A percentile compares a stretch with the other conserved stretches of the same genome.
Conservation (phyloP, 2,797 vertebrate species). For the Pangasius larnaudii region DNA sequence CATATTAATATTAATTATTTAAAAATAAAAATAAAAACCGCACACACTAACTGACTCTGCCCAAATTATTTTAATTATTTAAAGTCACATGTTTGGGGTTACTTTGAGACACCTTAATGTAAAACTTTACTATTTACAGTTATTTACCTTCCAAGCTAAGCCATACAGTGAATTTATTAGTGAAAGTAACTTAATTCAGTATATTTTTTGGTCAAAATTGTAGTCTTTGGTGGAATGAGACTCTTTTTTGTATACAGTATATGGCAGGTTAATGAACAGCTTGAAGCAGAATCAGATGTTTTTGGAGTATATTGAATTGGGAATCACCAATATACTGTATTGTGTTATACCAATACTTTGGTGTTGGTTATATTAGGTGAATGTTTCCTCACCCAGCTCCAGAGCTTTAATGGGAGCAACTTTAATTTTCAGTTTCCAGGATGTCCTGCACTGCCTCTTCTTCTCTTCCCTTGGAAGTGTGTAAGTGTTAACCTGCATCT, state of each 20-base stretch:
- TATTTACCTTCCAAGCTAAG: neutral
- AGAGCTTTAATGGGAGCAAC: slow-evolving; percentile 68
- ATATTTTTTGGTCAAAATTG: neutral
- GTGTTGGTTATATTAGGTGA: slow-evolving; percentile 64
- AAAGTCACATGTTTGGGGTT: neutral
- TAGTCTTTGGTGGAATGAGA: neutral
- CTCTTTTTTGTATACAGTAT: neutral
- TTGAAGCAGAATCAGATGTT: neutral
- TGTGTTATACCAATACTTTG: neutral
- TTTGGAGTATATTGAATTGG: neutral
- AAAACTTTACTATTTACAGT: neutral
- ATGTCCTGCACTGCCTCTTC: slow-evolving; percentile 63
- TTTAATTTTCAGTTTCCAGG: slow-evolving; percentile 71
- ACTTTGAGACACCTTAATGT: neutral
- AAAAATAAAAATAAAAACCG: too few relatives aligned
- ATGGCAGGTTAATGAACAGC: neutral
- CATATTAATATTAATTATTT: neutral
- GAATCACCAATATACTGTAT: neutral
- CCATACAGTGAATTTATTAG: neutral
- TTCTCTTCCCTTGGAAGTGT: slow-evolving; percentile 38
- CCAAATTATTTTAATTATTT: too few relatives aligned
- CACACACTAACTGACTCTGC: too few relatives aligned
- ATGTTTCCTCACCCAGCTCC: slow-evolving; percentile 69
- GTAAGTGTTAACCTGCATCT: slow-evolving; percentile 49
- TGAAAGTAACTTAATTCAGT: neutral